Evolutionary conservation across 2,888 invertebrate species (phyloP), one percentile per base, ranked within the genome.

Genomic region (Pristionchus fissidentatus): DNA sequence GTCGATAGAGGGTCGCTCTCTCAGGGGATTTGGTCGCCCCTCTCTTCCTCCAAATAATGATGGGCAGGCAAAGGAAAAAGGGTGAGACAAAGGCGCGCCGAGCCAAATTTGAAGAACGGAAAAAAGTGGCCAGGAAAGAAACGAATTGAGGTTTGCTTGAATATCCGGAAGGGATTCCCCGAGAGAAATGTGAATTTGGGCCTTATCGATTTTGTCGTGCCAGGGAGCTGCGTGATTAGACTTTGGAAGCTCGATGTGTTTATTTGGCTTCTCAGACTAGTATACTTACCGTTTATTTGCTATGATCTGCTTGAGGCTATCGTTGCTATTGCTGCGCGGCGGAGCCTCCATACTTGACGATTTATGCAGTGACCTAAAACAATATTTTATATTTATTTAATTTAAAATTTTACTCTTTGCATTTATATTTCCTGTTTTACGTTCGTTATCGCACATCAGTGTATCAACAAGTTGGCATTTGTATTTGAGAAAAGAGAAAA

Each of bases 321-420:
- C 83, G 26, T 38, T 55, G 15, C 38, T 41, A 4, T 32, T 73
- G 10, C 60, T 57, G 29, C 73, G 49, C 10, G 70, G 70, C 8
- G 83, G 70, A 4, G 83, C 83, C 32, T 83, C 83, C 83, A 83
- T 83, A 3, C 52, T 52, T 2, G 83, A 83, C 8, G 83, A 83
- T 26, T 83, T 83, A 55, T 49, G 83, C 10, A 83, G 32, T 7
- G 70, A 41, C 38, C 70, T 70, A 26, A n/a, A 70, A 35, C 62
- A 22, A 22, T n/a, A 55, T 55, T 55, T 7, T 4, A 15, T 22
- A 55, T 55, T 1, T 15, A 35, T 32, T 35, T 0, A 62, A 19
- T 32, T 62, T 35, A 62, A 19, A n/a, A n/a, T n/a, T n/a, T n/a
- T n/a, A 32, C 29, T 4, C 29, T 62, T 32, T 66, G 35, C 66